Evolutionary conservation across 2,113 vertebrate genomes (phyloP).

Genomic region (Rhinoderma darwinii): DNA sequence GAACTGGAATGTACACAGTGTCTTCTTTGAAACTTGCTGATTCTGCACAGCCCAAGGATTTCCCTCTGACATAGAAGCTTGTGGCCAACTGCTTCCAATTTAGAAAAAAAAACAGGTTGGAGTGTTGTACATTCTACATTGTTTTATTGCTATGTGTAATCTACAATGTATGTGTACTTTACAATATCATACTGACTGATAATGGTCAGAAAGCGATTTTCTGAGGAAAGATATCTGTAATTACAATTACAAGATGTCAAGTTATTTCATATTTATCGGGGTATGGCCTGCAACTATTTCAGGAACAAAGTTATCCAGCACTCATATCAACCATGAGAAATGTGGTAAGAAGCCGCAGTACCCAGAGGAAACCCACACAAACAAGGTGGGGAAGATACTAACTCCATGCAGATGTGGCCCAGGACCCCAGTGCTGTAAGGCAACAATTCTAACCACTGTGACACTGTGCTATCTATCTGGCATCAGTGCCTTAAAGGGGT

Average conservation of each 20-base stretch:
- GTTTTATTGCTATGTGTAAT: not conserved
- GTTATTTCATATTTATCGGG: too few species aligned
- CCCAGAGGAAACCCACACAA: too few species aligned
- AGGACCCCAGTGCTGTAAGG: too few species aligned
- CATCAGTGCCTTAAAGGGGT: too few species aligned
- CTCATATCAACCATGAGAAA: too few species aligned
- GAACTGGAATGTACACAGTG: not conserved
- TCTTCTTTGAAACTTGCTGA: not conserved
- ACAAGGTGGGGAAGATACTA: too few species aligned
- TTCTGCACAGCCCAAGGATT: conserved; percentile 49
- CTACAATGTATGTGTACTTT: not conserved
- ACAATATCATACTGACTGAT: not conserved
- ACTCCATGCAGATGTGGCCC: too few species aligned
- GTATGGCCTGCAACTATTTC: too few species aligned
- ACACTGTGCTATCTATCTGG: too few species aligned
- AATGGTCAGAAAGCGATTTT: not conserved
- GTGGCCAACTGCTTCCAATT: conserved; percentile 31
- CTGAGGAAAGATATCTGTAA: not conserved
- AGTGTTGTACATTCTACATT: not conserved
- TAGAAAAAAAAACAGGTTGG: not conserved
- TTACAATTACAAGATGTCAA: not conserved
- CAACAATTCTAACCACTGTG: too few species aligned
- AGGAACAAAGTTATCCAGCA: too few species aligned
- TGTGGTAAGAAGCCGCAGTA: too few species aligned
- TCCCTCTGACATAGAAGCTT: conserved; percentile 6